Base-by-base conservation (phyloP, 2,888 invertebrate species). In the Drosophila affinis region DNA sequence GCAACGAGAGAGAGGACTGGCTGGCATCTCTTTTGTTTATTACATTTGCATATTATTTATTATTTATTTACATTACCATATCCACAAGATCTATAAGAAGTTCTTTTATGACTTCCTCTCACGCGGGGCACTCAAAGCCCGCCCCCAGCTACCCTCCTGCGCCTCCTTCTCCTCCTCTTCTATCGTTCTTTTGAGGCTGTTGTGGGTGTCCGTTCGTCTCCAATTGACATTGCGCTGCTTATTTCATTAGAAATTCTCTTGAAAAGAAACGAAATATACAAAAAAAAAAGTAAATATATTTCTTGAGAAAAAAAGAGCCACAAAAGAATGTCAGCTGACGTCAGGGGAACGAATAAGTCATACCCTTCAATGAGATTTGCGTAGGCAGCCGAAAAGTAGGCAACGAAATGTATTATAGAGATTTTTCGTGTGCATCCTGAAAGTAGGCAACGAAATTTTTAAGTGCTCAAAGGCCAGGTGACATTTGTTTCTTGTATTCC, bases 31-130 rank as follows among this genome's bases (percentile, higher is more conserved):
- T 63, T 72, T 87, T 85, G 84, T 88, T 85, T 85, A 88, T 85
- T 87, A 87, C 84, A 88, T 85, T 85, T 85, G 81, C 84, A 85
- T 85, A 84, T 81, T 84, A 81, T 88, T 88, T 85, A 87, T 87
- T 85, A 88, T 85, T 88, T 85, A 88, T 83, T 82, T 86, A 80
- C 86, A 82, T 75, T 79, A 69, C 64, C 61, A 75, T 63, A 70
- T 73, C 62, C 78, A 78, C 70, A 67, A 39, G 39, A 39, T 39
- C 39, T 7, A 39, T 39, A 39, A 39, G 39, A 39, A 67, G 57
- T 57, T 57, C 69, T 87, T 82, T 76, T 87, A 88, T 74, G 88
- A 88, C 86, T 87, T 87, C 75, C 70, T 59, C 57, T 62, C 68
- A 32, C 53, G 60, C 39, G 45, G 65, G 3, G 3, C 70, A 77